Conservation (phyloP, 2,888 invertebrate genomes). For the Oscheius sp. region DNA sequence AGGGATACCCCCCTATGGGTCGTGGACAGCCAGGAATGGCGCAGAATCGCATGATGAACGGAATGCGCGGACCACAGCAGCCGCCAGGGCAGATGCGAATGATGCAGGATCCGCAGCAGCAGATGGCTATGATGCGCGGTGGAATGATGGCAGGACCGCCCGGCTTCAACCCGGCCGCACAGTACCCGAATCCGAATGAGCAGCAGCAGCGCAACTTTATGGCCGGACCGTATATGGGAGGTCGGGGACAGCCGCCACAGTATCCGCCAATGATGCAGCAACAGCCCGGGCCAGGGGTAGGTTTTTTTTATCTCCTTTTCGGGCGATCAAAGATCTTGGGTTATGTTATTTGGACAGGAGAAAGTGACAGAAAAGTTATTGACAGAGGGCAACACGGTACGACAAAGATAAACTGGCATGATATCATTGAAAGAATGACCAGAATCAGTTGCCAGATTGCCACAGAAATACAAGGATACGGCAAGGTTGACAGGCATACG, state of each 20-base stretch:
- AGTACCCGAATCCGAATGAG: slow-evolving; percentile 14
- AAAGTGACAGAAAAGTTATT: too few species aligned
- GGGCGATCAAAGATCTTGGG: not conserved
- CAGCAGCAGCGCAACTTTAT: slow-evolving; percentile 33
- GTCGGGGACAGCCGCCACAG: slow-evolving; percentile 41
- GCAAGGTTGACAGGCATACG: too few species aligned
- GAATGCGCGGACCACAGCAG: slow-evolving; percentile 30
- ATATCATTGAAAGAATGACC: too few species aligned
- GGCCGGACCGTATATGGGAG: slow-evolving; percentile 24
- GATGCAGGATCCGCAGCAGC: slow-evolving; percentile 22
- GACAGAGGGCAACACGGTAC: too few species aligned
- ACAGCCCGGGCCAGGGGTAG: slow-evolving; percentile 15
- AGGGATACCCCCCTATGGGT: not conserved
- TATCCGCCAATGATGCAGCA: slow-evolving; percentile 41
- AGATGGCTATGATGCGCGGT: slow-evolving; percentile 32
- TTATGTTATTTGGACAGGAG: not conserved
- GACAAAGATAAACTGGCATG: too few species aligned
- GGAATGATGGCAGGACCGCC: slow-evolving; percentile 1
- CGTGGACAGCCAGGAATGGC: slow-evolving; percentile 34
- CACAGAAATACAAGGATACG: too few species aligned
- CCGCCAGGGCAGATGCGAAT: slow-evolving; percentile 8
- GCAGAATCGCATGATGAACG: slow-evolving; percentile 46
- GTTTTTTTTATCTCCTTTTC: not conserved
- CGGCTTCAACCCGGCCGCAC: not conserved
- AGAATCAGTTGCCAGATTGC: too few species aligned